Conservation (phyloP, 2,797 vertebrate genomes). For the Oryzias sinensis region DNA sequence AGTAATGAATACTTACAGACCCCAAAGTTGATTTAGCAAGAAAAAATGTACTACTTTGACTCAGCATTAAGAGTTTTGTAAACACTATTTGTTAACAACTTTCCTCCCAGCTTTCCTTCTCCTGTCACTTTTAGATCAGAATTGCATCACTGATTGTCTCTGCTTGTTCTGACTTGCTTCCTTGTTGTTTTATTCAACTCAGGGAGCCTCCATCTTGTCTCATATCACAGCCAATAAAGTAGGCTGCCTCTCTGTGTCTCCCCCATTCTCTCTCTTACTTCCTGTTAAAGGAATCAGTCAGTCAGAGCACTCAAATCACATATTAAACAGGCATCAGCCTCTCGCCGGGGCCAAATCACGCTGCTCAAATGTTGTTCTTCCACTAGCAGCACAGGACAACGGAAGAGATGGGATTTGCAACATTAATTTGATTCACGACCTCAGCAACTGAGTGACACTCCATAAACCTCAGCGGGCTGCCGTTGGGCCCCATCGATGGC, state of each 20-base stretch:
- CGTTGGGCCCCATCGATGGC: conserved; percentile 64
- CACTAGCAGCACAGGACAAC: conserved; percentile 74
- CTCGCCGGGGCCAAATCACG: conserved; percentile 76
- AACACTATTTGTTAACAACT: conserved; percentile 15
- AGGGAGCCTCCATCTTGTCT: conserved; percentile 73
- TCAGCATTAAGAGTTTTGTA: neutral
- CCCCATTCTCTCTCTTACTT: conserved; percentile 50
- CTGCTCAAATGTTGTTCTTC: conserved; percentile 83
- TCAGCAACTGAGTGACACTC: conserved; percentile 77
- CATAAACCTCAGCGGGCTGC: conserved; percentile 78
- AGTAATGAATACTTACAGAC: too few species aligned
- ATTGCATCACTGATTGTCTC: conserved; percentile 39
- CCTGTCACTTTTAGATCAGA: conserved; percentile 33
- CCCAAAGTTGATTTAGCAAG: too few species aligned
- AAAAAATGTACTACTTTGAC: too few species aligned
- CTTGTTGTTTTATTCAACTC: conserved; percentile 62
- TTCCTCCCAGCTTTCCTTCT: neutral
- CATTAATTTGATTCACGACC: conserved; percentile 80
- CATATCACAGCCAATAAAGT: conserved; percentile 72
- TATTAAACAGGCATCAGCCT: conserved; percentile 80
- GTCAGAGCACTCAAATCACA: conserved; percentile 79
- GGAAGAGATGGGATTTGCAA: conserved; percentile 79
- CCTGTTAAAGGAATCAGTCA: conserved; percentile 75
- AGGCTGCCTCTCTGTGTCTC: conserved; percentile 45
- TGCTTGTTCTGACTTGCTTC: conserved; percentile 25